Base-by-base conservation (phyloP, 2,113 vertebrate genomes). In the Hystrix brachyura region DNA sequence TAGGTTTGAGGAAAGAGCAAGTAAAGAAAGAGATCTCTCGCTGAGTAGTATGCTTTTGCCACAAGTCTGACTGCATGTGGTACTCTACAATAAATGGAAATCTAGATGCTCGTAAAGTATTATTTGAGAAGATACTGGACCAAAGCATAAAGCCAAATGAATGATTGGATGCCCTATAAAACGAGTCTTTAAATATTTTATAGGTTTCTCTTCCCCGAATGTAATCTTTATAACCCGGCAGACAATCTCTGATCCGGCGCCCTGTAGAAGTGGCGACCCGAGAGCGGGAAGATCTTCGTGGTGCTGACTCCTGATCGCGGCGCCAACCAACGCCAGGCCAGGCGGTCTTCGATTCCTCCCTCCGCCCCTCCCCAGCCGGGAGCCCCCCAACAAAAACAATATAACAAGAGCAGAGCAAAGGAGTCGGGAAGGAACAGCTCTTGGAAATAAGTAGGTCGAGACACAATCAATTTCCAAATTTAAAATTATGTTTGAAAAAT, bases 401-500 rank as follows among this genome's bases (percentile, higher is more conserved):
- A 96, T 71, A 97, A 94, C 79, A 86, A 10, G 92, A 98, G 80
- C 81, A 96, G 97, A 97, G 93, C 92, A 96, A 97, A 97, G 94
- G 95, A 90, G 95, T 62, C 8, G 0, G 96, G 94, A 87, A 95
- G 80, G 83, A 87, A 81, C 0, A 92, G 96, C 85, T 98, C 97
- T 94, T 94, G 94, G 90, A 98, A 98, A 96, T 95, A 98, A 96
- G 96, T 94, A 98, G 92, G 97, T 98, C 97, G 98, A 95, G 85
- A 90, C 97, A 97, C 87, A 94, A 97, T 97, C 97, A 97, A 98
- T 97, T 98, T 97, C 97, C 95, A 98, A 97, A 98, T 98, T 98
- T 97, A 90, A 98, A 98, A 98, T 98, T 91, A 98, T 96, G 97
- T 97, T 98, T 98, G 97, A 89, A 95, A 98, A 98, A 97, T 53